phyloP scores from a whole-genome alignment of 2,797 vertebrate species.

The Cichlasoma orientale region DNA sequence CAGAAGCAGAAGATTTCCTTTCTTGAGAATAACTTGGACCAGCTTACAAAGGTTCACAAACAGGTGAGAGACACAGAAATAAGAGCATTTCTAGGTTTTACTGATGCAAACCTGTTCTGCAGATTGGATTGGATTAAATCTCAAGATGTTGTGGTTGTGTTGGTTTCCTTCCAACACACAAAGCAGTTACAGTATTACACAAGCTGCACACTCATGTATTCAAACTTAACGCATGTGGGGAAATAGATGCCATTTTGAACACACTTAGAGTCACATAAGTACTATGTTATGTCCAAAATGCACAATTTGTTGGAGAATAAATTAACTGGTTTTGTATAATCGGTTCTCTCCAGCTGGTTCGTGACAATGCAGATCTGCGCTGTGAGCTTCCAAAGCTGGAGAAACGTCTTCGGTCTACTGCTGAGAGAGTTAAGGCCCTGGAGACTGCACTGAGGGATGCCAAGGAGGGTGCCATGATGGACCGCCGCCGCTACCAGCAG shows the following conservation, averaged over 20 bases:
- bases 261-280: background rate
- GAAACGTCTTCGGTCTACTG: constrained; percentile 96
- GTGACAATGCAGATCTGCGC: constrained; percentile 98
- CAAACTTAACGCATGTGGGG: background rate
- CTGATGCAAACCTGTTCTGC: background rate
- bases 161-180: background rate
- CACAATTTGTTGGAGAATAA: background rate
- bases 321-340: background rate
- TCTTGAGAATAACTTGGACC: constrained; percentile 99
- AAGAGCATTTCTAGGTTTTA: background rate
- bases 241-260: background rate
- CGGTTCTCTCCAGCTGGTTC: constrained; percentile 85
- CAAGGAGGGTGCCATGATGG: constrained; percentile 95
- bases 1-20: constrained; percentile 99
- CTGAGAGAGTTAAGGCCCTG: constrained; percentile 97
- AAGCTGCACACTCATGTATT: background rate
- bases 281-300: background rate
- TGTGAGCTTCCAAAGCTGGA: constrained; percentile 99
- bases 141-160: background rate
- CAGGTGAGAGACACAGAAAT: constrained; percentile 72
- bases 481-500: constrained; percentile 96
- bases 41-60: constrained; percentile 99
- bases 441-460: constrained; percentile 97
- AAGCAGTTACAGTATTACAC: background rate
- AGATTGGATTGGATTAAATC: background rate